Base-by-base conservation (phyloP, 2,888 invertebrate species). In the Elmis aenea region DNA sequence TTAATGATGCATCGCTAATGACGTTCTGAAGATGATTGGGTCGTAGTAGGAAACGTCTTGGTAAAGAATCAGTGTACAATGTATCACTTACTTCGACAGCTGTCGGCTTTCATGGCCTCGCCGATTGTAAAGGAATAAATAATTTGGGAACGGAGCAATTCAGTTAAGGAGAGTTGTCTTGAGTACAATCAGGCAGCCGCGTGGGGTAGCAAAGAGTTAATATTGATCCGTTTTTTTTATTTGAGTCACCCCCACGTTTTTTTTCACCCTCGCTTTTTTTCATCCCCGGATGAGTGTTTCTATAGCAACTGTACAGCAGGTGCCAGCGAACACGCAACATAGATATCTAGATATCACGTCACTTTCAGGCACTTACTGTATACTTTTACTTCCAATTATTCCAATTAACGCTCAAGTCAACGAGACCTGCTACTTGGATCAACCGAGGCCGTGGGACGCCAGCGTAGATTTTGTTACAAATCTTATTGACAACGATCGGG, bases 151-250 rank as follows among this genome's bases (percentile, higher is more conserved):
- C 52, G 53, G 48, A 52, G 52, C 54, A 56, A 56, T 56, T 54
- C 53, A 52, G 54, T 52, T 54, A 53, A 55, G 55, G 54, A 53
- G 50, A 48, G 44, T 44, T 44, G 44, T 45, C 48, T 48, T 39
- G 46, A 42, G 46, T 48, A 56, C 57, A 57, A 57, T 57, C 57
- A 57, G 52, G 51, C 57, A 52, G 55, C 54, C 58, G 64, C 63
- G 63, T 59, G 62, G 63, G 65, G 62, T 69, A 71, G 71, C 72
- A 77, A 77, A 77, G 77, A 77, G 77, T 77, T 77, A 77, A 77
- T 76, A 77, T 77, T 76, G 77, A 77, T 77, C 76, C 73, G 73
- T 72, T n/a, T 74, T 75, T 70, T 75, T 75, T 73, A 74, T 75
- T 75, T 73, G 73, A 74, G 74, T 75, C 74, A 73, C 73, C 72